A percentile compares a stretch with the other conserved stretches of the same genome.
These are phyloP conservation scores for Cactoblastis cactorum DNA, from an alignment of 2,888 invertebrate genomes.

Conservation along the genomic window DNA sequence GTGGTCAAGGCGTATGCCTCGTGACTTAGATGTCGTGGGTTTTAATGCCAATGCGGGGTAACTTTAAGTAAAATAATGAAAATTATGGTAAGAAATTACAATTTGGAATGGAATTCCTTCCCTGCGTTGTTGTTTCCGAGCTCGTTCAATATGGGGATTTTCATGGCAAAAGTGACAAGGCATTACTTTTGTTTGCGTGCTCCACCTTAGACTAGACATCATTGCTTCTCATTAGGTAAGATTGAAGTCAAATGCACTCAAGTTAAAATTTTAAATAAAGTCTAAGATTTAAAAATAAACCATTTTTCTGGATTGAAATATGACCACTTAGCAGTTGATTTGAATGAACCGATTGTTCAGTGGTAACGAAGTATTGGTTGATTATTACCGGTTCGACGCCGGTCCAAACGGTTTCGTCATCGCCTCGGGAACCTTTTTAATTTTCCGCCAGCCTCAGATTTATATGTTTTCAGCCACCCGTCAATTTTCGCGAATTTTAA, in stretches of 20 bases:
- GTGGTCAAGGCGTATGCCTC: too few species aligned
- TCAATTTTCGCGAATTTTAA: conserved; percentile 71
- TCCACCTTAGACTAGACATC: not conserved
- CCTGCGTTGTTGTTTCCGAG: too few species aligned
- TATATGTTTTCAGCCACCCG: conserved; percentile 68
- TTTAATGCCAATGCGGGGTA: too few species aligned
- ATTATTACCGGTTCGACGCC: conserved; percentile 42
- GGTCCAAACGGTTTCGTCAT: conserved; percentile 32
- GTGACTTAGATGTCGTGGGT: too few species aligned
- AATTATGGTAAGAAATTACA: too few species aligned
- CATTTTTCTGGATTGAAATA: not conserved
- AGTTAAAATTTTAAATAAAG: not conserved
- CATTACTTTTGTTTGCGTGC: too few species aligned
- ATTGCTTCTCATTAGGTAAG: too few species aligned
- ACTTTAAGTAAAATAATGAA: too few species aligned
- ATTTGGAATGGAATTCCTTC: too few species aligned
- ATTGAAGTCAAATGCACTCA: too few species aligned
- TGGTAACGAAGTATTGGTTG: conserved; percentile 46
- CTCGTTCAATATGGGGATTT: too few species aligned
- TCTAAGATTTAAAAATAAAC: not conserved
- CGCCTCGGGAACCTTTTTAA: conserved; percentile 66
- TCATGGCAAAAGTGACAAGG: too few species aligned
- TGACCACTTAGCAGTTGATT: not conserved
- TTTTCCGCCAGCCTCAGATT: conserved; percentile 74
- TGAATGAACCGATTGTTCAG: conserved; percentile 14